These are phyloP conservation scores for Axis porcinus DNA, from an alignment of 2,113 vertebrate genomes.

Conservation along the genomic window DNA sequence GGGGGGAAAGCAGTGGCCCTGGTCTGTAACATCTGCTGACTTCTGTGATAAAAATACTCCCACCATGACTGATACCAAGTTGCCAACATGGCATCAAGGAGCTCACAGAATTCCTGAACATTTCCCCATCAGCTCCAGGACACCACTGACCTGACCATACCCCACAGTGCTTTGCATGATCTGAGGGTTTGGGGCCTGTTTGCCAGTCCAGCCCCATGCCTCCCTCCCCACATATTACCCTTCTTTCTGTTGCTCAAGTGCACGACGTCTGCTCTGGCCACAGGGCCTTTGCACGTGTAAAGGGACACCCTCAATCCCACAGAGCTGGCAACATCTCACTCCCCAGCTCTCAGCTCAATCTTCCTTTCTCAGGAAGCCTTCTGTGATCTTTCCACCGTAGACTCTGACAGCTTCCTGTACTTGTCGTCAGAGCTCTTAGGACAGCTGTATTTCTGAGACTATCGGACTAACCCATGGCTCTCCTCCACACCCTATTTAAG, in stretches of 20 bases:
- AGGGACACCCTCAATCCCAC: background rate
- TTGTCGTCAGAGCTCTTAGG: background rate
- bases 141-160: no score
- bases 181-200: background rate
- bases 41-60: slow-evolving; percentile 10
- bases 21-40: background rate
- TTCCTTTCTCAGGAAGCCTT: background rate
- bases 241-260: background rate
- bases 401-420: background rate
- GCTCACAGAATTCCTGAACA: background rate
- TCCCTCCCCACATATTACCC: background rate
- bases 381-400: background rate
- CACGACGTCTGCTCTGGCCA: background rate
- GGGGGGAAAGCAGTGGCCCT: background rate
- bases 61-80: background rate
- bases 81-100: background rate
- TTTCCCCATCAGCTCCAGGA: background rate
- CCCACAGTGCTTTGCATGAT: background rate
- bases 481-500: background rate
- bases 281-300: background rate
- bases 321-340: background rate
- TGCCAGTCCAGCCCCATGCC: no score
- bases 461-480: background rate
- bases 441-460: background rate
- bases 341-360: background rate